Base-by-base conservation (phyloP, 2,888 invertebrate genomes). In the Syritta pipiens region DNA sequence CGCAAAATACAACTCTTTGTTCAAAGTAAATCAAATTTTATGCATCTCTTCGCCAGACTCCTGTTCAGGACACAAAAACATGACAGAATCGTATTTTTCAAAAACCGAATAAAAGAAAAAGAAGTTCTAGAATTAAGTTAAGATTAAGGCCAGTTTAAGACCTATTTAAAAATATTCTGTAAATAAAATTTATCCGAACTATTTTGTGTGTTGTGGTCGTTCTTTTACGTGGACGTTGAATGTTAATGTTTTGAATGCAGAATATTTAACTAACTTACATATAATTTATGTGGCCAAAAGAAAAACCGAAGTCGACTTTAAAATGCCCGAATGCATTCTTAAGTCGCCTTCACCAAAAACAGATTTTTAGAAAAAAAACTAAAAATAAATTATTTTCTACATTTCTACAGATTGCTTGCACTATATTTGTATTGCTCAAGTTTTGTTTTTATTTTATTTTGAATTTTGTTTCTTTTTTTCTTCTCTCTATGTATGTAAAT, bases 401-500 rank as follows among this genome's bases (percentile, higher is more conserved):
- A 53, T 10, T 62, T 22, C 6, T 10, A 37, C 9, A 55, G 10
- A 37, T 35, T 67, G 79, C 79, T 74, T 79, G 79, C 74, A 74
- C 72, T 74, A 72, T 48, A 72, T 62, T 72, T 68, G 79, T 72
- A 79, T 74, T 79, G 74, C 67, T 79, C 37, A 74, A 60, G 55
- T 79, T 74, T 55, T 55, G 20, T 67, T 67, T 79, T 40, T 37
- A 17, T 9, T 59, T 53, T 53, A 17, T 7, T 71, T 62, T 62
- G 69, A 19, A 69, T 69, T 60, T 75, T 5, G 44, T 65, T 65
- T 62, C 19, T 51, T 32, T 51, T 72, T 79, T 76, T 79, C 63
- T 65, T 74, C 71, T 75, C 77, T 81, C 81, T 83, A 84, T 82
- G 59, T 68, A 82, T 79, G 83, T 83, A 71, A 77, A 74, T 62